Evolutionary conservation across 2,113 vertebrate species (phyloP).

Genomic region (Dryoscopus gambensis): DNA sequence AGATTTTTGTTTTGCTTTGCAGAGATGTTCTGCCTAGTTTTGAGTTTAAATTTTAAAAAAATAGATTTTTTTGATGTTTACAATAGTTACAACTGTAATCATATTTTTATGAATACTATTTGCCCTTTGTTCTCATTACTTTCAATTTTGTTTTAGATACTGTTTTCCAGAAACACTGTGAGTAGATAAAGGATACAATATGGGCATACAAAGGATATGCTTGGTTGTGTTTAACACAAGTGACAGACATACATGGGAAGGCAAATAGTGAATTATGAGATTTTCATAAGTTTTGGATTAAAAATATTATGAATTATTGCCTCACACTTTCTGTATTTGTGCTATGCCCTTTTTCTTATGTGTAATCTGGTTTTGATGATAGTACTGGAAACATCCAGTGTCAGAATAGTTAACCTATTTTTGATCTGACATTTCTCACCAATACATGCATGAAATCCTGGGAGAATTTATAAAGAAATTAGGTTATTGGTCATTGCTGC

Average conservation of each 20-base stretch:
- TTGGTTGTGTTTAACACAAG: not conserved
- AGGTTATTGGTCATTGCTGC: not conserved
- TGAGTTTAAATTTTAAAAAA: not conserved
- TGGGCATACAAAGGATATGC: not conserved
- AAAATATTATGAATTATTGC: not conserved
- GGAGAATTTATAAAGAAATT: not conserved
- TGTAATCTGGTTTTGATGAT: not conserved
- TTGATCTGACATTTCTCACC: not conserved
- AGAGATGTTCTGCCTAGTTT: not conserved
- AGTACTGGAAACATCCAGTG: not conserved
- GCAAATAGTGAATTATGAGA: not conserved
- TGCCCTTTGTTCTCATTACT: not conserved
- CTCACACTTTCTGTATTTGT: not conserved
- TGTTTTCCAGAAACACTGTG: not conserved
- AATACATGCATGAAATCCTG: not conserved
- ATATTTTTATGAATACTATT: not conserved
- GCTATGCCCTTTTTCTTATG: not conserved
- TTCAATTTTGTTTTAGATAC: not conserved
- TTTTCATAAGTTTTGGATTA: not conserved
- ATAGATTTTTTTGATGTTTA: not conserved
- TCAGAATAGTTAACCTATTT: not conserved
- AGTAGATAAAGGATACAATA: not conserved
- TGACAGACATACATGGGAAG: not conserved
- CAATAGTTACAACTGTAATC: not conserved
- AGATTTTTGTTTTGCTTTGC: not conserved